Conservation (phyloP, 2,888 invertebrate species). For the Agapostemon virescens region DNA sequence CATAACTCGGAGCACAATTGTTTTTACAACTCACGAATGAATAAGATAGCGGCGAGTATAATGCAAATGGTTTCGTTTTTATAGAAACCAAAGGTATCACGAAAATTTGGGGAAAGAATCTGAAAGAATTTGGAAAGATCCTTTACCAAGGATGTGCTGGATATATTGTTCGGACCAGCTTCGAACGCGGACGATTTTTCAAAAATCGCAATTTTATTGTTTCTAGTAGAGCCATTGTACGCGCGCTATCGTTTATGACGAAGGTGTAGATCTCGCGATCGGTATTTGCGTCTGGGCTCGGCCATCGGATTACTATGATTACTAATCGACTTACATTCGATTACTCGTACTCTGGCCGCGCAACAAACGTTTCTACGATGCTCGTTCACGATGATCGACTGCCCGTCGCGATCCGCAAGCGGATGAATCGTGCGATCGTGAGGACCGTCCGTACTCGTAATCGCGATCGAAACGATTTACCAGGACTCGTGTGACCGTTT, state of each 20-base stretch:
- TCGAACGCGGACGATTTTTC: not conserved
- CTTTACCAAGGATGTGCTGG: no score
- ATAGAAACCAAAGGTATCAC: no score
- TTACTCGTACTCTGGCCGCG: not conserved
- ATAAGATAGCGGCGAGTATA: no score
- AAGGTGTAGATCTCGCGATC: not conserved
- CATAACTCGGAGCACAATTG: not conserved
- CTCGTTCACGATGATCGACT: conserved; percentile 19
- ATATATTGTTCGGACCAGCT: no score
- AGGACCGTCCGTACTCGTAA: not conserved
- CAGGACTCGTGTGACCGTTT: conserved; percentile 4
- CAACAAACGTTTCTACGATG: not conserved
- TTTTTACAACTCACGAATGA: not conserved
- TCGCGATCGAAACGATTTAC: conserved; percentile 8
- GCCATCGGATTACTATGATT: conserved; percentile 21
- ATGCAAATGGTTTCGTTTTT: no score
- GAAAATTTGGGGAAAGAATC: no score
- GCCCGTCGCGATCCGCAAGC: not conserved
- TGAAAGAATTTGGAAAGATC: no score
- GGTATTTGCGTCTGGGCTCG: not conserved
- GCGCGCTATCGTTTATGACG: not conserved
- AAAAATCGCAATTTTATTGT: not conserved
- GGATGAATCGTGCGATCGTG: conserved; percentile 6
- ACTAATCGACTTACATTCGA: conserved; percentile 48
- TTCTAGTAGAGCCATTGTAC: not conserved